A percentile compares a stretch with the other conserved stretches of the same genome.
Evolutionary conservation across 2,888 invertebrate species (phyloP).

Genomic region (Trilocha varians): DNA sequence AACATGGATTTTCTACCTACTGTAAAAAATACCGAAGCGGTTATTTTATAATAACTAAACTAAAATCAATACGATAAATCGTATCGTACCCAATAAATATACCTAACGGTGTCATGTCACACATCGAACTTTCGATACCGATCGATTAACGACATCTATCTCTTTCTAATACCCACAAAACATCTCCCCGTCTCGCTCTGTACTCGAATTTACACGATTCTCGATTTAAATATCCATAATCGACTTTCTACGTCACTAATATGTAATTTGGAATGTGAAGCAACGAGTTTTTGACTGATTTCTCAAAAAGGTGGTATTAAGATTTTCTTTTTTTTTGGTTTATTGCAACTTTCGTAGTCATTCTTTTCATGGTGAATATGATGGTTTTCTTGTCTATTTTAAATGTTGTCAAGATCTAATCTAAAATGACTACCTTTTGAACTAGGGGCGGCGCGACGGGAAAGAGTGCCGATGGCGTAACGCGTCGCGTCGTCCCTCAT

Average conservation of each 20-base stretch:
- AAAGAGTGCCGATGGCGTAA: no score
- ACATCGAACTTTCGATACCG: conserved; percentile 52
- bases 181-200: not conserved
- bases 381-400: not conserved
- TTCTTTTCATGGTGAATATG: not conserved
- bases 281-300: no score
- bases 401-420: no score
- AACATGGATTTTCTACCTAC: no score
- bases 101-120: conserved; percentile 37
- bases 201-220: not conserved
- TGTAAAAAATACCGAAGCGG: no score
- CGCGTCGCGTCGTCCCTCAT: no score
- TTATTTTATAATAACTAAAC: no score
- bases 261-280: not conserved
- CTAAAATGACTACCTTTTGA: no score
- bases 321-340: not conserved
- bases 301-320: no score
- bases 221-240: conserved; percentile 5
- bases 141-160: conserved; percentile 31
- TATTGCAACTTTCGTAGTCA: not conserved
- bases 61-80: conserved; percentile 14
- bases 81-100: conserved; percentile 29
- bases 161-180: conserved; percentile 17
- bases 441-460: no score
- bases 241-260: conserved; percentile 4